Evolutionary conservation across 2,113 vertebrate genomes (phyloP).

Genomic region (Rhinolophus ferrumequinum): DNA sequence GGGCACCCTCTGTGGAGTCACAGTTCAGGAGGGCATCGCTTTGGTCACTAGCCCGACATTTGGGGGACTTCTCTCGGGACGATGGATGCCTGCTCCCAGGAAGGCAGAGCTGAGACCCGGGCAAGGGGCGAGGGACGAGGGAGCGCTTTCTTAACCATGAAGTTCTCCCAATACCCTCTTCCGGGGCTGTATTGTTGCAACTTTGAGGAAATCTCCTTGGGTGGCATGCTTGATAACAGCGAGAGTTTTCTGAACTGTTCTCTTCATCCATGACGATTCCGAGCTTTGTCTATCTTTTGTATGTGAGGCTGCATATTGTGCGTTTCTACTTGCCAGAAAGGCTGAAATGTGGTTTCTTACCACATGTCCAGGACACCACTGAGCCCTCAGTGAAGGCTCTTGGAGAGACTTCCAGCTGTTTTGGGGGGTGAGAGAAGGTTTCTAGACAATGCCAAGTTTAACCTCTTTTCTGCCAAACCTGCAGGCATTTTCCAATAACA

Average conservation of each 20-base stretch:
- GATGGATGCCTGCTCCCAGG: too few species aligned
- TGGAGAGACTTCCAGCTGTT: neutral
- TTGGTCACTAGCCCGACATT: neutral
- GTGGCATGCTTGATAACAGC: neutral
- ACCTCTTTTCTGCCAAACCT: neutral
- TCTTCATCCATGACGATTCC: neutral
- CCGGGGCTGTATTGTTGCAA: fast-evolving
- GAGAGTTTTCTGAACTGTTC: neutral
- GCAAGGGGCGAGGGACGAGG: neutral
- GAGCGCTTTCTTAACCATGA: neutral
- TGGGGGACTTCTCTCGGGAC: neutral
- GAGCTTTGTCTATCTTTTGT: neutral
- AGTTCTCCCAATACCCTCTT: neutral
- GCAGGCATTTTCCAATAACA: neutral
- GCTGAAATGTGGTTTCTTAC: neutral
- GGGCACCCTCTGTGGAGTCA: neutral
- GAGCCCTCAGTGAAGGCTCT: neutral
- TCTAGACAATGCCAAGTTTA: neutral
- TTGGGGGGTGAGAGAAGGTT: neutral
- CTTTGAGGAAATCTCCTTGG: neutral
- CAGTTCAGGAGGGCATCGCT: neutral
- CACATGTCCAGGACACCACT: fast-evolving
- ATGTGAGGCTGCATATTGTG: neutral
- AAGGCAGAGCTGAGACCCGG: fast-evolving
- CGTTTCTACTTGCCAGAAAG: neutral